phyloP scores from a whole-genome alignment of 2,797 vertebrate genomes.

The Chrysocyon brachyurus region DNA sequence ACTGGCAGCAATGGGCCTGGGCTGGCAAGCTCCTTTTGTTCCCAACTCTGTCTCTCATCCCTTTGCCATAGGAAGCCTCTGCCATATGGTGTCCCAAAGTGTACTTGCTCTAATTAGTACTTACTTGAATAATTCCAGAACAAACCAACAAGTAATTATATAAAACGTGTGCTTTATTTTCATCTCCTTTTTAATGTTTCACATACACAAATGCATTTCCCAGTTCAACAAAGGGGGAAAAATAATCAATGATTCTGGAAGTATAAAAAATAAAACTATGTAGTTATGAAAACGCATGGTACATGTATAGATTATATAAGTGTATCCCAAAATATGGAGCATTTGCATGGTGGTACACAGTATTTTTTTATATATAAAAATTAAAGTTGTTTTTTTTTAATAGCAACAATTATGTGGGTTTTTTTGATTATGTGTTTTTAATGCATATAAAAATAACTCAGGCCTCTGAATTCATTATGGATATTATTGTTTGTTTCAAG shows the following conservation, averaged over 20 bases:
- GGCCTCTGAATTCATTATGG: background rate
- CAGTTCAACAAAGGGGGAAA: slow-evolving; percentile 9
- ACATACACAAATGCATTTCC: slow-evolving; percentile 79
- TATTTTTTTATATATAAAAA: background rate
- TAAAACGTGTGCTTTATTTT: slow-evolving; percentile 20
- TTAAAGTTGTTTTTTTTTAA: background rate
- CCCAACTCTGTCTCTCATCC: background rate
- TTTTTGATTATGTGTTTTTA: background rate
- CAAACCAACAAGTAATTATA: slow-evolving; percentile 13
- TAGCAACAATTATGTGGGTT: background rate
- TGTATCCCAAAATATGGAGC: background rate
- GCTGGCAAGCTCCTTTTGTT: background rate
- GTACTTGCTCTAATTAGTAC: background rate
- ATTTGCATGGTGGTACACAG: background rate
- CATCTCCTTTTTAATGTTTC: slow-evolving; percentile 51
- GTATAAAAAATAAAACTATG: background rate
- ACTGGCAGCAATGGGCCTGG: background rate
- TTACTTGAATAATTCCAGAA: background rate
- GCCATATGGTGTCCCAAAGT: background rate
- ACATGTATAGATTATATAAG: background rate
- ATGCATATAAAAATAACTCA: background rate
- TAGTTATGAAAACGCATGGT: background rate
- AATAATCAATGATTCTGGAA: slow-evolving; percentile 79
- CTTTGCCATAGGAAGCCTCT: background rate
- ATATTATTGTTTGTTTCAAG: slow-evolving; percentile 36